phyloP scores from a whole-genome alignment of 2,888 invertebrate genomes.

The Leptinotarsa juncta region DNA sequence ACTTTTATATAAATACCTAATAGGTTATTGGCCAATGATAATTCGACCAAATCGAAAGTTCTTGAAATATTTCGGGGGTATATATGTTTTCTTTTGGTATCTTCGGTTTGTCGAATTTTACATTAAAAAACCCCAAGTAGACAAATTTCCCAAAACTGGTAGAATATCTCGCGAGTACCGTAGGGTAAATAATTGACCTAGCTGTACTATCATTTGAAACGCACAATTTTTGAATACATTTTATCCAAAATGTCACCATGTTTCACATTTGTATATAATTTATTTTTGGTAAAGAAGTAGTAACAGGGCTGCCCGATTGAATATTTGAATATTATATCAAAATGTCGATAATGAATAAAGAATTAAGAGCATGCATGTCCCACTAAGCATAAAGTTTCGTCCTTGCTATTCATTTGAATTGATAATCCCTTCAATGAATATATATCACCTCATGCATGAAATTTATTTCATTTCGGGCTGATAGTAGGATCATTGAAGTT shows the following conservation, averaged over 20 bases:
- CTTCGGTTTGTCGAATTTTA: not conserved
- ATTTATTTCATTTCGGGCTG: too few relatives aligned
- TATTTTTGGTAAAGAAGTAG: not conserved
- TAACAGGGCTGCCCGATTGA: not conserved
- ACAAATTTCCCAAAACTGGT: not conserved
- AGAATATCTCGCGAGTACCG: not conserved
- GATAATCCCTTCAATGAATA: too few relatives aligned
- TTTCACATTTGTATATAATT: constrained; percentile 1
- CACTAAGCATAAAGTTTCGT: too few relatives aligned
- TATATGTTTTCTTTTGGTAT: too few relatives aligned
- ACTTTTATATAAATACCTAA: too few relatives aligned
- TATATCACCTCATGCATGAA: too few relatives aligned
- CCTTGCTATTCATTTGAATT: too few relatives aligned
- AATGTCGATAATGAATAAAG: too few relatives aligned
- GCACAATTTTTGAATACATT: constrained; percentile 2
- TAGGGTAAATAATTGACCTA: not conserved
- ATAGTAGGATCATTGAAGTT: too few relatives aligned
- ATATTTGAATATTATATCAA: not conserved
- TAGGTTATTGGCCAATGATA: not conserved
- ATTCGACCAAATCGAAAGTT: not conserved
- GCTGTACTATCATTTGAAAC: not conserved
- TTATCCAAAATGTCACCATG: not conserved
- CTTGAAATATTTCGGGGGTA: not conserved
- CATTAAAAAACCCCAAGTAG: not conserved
- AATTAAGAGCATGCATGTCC: too few relatives aligned